phyloP scores from a whole-genome alignment of 2,113 vertebrate genomes.

The Oxyura jamaicensis region DNA sequence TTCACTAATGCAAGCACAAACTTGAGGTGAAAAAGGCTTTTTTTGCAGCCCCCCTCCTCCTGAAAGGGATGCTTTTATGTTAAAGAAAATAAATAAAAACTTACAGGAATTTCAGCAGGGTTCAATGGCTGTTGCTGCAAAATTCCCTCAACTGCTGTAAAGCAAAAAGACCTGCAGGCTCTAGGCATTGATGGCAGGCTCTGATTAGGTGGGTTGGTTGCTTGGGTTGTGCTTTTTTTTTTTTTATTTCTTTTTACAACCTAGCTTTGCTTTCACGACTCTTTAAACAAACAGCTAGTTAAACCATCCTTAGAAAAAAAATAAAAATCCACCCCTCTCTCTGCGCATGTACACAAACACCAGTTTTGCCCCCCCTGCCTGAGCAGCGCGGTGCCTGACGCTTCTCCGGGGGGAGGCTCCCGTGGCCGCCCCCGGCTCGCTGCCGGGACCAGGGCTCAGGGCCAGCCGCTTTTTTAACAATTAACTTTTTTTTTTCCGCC shows the following conservation, averaged over 20 bases:
- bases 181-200: neutral
- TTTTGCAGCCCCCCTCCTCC: too few relatives aligned
- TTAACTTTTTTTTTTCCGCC: neutral
- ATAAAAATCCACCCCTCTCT: too few relatives aligned
- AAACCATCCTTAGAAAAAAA: too few relatives aligned
- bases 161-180: neutral
- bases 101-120: conserved; percentile 10
- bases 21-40: neutral
- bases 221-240: neutral
- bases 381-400: too few relatives aligned
- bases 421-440: neutral
- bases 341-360: neutral
- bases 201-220: conserved; percentile 21
- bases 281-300: too few relatives aligned
- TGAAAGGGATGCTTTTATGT: conserved; percentile 38
- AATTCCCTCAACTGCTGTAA: conserved; percentile 49
- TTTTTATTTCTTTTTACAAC: neutral
- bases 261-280: too few relatives aligned
- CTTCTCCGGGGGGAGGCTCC: too few relatives aligned
- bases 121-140: conserved; percentile 11
- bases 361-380: neutral
- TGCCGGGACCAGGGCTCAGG: neutral
- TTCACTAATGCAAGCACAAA: conserved; percentile 26
- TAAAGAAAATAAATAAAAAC: conserved; percentile 27
- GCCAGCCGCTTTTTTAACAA: too few relatives aligned